Evolutionary conservation across 2,113 vertebrate genomes (phyloP), one percentile per base, ranked within the genome.

Genomic region (Eira barbara): DNA sequence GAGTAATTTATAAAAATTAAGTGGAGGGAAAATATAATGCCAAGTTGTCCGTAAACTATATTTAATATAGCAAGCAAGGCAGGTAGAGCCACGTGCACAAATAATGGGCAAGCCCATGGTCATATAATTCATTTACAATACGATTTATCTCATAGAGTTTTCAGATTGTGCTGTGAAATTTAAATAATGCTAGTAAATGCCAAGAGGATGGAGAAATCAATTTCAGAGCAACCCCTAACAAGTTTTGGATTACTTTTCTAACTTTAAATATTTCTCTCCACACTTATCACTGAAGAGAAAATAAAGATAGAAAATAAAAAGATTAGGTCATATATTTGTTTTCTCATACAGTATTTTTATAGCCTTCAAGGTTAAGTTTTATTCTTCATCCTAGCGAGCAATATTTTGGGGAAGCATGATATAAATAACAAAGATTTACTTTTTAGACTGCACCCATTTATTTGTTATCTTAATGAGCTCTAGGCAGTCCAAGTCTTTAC

Each of bases 181-280:
- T 89, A 96, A 97, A 89, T 96, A 95, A 91, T 92, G 83, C 74
- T 91, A 81, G 47, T 78, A 96, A 95, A 96, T 96, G 47, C n/a
- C 89, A 89, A 81, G 34, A 91, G 36, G 92, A 95, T 79, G 61
- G 65, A 87, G 23, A 91, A 94, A 96, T 92, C 73, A 93, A 74
- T 97, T 97, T 95, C 36, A 95, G 34, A 92, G 59, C 57, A 96
- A 91, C 65, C 47, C 85, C 59, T 92, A 97, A 95, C 82, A 91
- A 82, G 55, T 89, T 97, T 71, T 73, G 15, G 59, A 92, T 96
- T 96, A 87, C 39, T 55, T 83, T 93, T 95, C 80, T 91, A 89
- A 89, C 47, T 76, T 92, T 85, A 93, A 95, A 49, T 88, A 87
- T 95, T 95, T 82, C n/a, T 95, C 71, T 81, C 93, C 18, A n/a